Conservation (phyloP, 2,888 invertebrate species). For the Drosophila ezoana region DNA sequence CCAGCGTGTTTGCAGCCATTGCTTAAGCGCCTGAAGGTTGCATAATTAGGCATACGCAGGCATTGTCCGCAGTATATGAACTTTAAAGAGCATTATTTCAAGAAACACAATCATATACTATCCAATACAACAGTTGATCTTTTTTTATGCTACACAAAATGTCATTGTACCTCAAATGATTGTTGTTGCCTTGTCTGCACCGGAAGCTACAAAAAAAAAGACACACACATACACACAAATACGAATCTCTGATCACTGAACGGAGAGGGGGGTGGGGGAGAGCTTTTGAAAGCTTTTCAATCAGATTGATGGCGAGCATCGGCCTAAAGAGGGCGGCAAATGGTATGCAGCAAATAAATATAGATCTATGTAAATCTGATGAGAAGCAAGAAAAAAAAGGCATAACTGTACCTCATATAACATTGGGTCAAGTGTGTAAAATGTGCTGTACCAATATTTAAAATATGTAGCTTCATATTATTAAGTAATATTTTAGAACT, state of each 20-base stretch:
- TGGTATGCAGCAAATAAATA: too few species aligned
- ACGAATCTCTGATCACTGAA: not conserved
- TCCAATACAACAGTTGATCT: conserved; percentile 11
- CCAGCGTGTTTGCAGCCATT: conserved; percentile 35
- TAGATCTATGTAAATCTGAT: not conserved
- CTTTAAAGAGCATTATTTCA: conserved; percentile 33
- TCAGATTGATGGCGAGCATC: conserved; percentile 19
- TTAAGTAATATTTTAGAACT: too few species aligned
- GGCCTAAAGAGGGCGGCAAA: not conserved
- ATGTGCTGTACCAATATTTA: too few species aligned
- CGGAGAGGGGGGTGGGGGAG: not conserved
- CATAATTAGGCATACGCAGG: conserved; percentile 46
- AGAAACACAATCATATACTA: conserved; percentile 12
- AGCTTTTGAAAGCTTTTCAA: not conserved
- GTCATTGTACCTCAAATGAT: conserved; percentile 40
- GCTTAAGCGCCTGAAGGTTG: conserved; percentile 60
- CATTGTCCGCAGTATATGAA: conserved; percentile 35
- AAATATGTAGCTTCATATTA: too few species aligned
- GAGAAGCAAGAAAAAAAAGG: too few species aligned
- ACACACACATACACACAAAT: conserved; percentile 5
- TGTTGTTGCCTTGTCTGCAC: conserved; percentile 28
- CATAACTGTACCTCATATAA: too few species aligned
- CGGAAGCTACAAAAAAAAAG: conserved; percentile 35
- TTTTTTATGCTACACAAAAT: conserved; percentile 24
- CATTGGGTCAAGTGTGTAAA: too few species aligned